Conservation (phyloP, 2,797 vertebrate species). For the Darevskia mixta region DNA sequence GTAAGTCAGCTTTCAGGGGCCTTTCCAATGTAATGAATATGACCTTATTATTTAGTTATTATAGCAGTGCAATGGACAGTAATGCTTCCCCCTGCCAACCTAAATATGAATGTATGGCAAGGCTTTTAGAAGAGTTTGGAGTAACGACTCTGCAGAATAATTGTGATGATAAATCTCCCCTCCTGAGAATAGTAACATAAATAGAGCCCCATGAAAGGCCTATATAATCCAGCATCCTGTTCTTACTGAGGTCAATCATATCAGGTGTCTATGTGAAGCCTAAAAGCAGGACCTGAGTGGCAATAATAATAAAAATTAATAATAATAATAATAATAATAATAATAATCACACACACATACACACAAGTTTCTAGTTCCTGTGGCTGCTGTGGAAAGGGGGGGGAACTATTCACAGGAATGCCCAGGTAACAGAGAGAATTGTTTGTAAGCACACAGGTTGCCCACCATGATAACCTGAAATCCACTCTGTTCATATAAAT, state of each 20-base stretch:
- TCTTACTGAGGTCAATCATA: too few relatives aligned
- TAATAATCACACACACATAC: too few relatives aligned
- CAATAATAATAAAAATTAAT: too few relatives aligned
- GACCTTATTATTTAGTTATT: slow-evolving; percentile 46
- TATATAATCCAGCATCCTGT: too few relatives aligned
- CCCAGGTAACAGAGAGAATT: neutral
- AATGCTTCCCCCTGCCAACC: slow-evolving; percentile 59
- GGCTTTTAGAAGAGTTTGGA: slow-evolving; percentile 72
- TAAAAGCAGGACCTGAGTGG: too few relatives aligned
- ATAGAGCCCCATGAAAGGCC: too few relatives aligned
- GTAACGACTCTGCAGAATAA: slow-evolving; percentile 71
- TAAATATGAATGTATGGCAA: slow-evolving; percentile 76
- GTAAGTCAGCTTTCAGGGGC: slow-evolving; percentile 71
- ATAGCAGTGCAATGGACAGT: slow-evolving; percentile 69
- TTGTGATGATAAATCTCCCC: slow-evolving; percentile 57
- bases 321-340: too few relatives aligned
- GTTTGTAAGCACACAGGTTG: neutral
- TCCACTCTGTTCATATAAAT: neutral
- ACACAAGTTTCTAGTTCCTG: too few relatives aligned
- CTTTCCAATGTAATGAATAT: slow-evolving; percentile 72
- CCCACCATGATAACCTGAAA: neutral
- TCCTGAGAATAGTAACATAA: slow-evolving; percentile 53
- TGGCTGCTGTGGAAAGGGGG: too few relatives aligned
- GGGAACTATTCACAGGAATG: neutral
- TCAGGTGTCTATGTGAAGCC: too few relatives aligned